phyloP scores from a whole-genome alignment of 2,888 invertebrate species.

The Craniophora ligustri region DNA sequence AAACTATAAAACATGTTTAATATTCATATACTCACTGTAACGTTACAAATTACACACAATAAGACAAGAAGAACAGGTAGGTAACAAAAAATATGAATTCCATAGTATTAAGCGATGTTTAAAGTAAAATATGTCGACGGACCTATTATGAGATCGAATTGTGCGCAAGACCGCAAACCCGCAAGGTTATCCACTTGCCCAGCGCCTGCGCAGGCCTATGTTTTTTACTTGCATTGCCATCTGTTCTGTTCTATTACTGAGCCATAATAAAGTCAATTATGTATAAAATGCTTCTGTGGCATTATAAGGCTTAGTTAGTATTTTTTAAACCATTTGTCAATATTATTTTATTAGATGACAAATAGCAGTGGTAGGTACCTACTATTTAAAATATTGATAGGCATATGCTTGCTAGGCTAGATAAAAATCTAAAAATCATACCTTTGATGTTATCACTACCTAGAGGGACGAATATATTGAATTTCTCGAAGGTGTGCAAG shows the following conservation, averaged over 20 bases:
- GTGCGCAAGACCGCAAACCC: conserved; percentile 57
- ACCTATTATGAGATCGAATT: conserved; percentile 51
- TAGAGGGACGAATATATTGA: no score
- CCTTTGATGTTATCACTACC: no score
- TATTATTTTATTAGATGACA: no score
- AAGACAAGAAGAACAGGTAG: conserved; percentile 18
- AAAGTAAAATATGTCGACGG: conserved; percentile 42
- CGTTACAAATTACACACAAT: conserved; percentile 17
- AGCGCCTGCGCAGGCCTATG: conserved; percentile 53
- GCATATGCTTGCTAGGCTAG: no score
- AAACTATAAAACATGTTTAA: conserved; percentile 14
- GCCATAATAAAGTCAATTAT: conserved; percentile 39
- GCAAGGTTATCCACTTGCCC: conserved; percentile 68
- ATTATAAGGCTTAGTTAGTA: not conserved
- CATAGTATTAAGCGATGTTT: conserved; percentile 31
- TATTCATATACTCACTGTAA: conserved; percentile 43
- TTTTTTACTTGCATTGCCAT: conserved; percentile 55
- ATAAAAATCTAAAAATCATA: no score
- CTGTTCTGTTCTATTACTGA: conserved; percentile 51
- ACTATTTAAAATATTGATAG: no score
- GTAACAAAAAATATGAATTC: conserved; percentile 20
- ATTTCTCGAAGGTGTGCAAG: no score
- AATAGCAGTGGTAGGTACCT: no score
- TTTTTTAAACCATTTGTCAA: not conserved
- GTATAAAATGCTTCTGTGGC: conserved; percentile 18